Base-by-base conservation (phyloP, 2,888 invertebrate genomes). In the Geophilus truncorum region DNA sequence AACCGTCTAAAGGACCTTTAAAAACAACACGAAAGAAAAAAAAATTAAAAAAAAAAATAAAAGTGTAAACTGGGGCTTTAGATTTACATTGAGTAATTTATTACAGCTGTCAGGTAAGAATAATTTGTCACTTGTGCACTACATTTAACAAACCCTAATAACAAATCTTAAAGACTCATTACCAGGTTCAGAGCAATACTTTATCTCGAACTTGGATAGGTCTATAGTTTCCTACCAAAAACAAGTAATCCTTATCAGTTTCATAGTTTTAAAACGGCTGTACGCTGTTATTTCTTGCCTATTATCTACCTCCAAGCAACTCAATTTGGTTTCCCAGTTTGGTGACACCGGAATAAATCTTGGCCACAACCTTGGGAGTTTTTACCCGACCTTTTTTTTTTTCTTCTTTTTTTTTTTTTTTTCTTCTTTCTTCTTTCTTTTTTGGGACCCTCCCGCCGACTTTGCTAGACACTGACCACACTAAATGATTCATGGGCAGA, bases 221-320 rank as follows among this genome's bases (percentile, higher is more conserved):
- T 70, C 70, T 70, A 70, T 70, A 70, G 70, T 70, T 70, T 70
- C 1, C 70, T 28, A 70, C 28, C 70, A 70, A 70, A 25, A 70
- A 70, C 28, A 70, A 70, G 12, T 70, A 70, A 70, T 70, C 70
- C 28, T 70, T 70, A 70, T 70, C 70, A 70, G 70, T n/a, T 28
- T 28, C 25, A 28, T 70, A 70, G 70, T 25, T 70, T 28, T 28
- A 70, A 70, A 70, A 28, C 70, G 12, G 70, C n/a, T 70, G 70
- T 70, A 70, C 70, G 70, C 70, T 70, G 70, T 70, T 70, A 70
- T 70, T 70, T 70, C 70, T 70, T 51, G 15, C 70, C 70, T 70
- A 70, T 70, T 70, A 70, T 70, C 70, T 70, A 70, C 70, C 70
- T 70, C 25, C 28, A 28, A 28, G 70, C 70, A 70, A 70, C 70